Conservation (phyloP, 2,888 invertebrate genomes). For the Camponotus fellah region DNA sequence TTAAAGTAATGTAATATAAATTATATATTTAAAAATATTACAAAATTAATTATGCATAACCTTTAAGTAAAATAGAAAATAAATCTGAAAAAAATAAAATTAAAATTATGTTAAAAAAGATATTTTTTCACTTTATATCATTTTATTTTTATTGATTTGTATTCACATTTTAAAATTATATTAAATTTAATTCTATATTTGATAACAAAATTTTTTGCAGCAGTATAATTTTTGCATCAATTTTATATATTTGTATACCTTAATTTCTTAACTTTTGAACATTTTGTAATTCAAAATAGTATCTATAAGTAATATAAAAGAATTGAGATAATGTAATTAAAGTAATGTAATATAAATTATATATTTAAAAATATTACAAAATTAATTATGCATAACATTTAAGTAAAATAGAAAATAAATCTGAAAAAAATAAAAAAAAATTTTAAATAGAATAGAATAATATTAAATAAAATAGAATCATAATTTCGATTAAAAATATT, state of each 20-base stretch:
- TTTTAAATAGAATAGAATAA: too few relatives aligned
- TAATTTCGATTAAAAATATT: neutral
- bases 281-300: neutral
- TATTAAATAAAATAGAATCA: too few relatives aligned
- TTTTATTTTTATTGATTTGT: neutral
- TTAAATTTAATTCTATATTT: neutral
- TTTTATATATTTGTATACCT: neutral
- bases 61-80: neutral
- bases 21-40: neutral
- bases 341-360: neutral
- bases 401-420: neutral
- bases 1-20: neutral
- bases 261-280: too few relatives aligned
- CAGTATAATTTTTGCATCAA: neutral
- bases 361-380: neutral
- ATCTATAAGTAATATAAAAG: neutral
- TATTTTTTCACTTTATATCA: neutral
- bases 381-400: neutral
- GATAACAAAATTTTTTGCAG: neutral
- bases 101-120: neutral
- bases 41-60: neutral
- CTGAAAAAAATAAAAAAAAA: too few relatives aligned
- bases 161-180: neutral
- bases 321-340: neutral
- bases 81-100: neutral